Evolutionary conservation across 2,888 invertebrate genomes (phyloP), one percentile per base, ranked within the genome.

Genomic region (Colletes collaris): DNA sequence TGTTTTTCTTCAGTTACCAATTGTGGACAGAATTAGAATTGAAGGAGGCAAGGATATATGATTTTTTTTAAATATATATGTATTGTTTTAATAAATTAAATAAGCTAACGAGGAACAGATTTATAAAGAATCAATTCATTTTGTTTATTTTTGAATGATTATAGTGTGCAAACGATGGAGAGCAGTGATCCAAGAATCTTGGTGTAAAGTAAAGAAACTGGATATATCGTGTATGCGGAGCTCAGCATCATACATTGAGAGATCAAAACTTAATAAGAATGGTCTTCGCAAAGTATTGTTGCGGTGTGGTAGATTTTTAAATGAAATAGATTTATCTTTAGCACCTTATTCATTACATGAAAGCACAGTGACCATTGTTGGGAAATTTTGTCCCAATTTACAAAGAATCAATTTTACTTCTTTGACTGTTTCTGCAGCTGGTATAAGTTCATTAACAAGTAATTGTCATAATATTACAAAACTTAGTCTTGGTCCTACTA

Each of bases 81-180:
- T 53, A 40, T 40, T 40, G 40, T 40, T 6, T 40, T 40, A 27
- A 27, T 6, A 40, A 40, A 40, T 6, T 40, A 72, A 13, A 13
- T 52, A 37, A 13, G 44, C n/a, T 53, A 6, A 10, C 13, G 19
- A 58, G 7, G 16, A 60, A 40, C 59, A 59, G 5, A 59, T 35
- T 60, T 19, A 60, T 52, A 52, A 40, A 4, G 7, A 40, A 46
- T 2, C 6, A 6, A 40, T 40, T 40, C 40, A 40, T 6, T 40
- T 6, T 40, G 40, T 40, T 8, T 8, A 62, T 27, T 59, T 64
- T 49, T 64, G 3, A 37, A 46, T 60, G 8, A 35, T 76, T 79
- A 72, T 66, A 93, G 95, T 95, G 75, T 95, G 95, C 83, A 95
- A 94, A 90, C 91, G 93, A 56, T 95, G 95, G 95, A 94, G 93